Evolutionary conservation across 1,140 invertebrate genomes (phyloP).

Genomic region (Cotesia typhae): DNA sequence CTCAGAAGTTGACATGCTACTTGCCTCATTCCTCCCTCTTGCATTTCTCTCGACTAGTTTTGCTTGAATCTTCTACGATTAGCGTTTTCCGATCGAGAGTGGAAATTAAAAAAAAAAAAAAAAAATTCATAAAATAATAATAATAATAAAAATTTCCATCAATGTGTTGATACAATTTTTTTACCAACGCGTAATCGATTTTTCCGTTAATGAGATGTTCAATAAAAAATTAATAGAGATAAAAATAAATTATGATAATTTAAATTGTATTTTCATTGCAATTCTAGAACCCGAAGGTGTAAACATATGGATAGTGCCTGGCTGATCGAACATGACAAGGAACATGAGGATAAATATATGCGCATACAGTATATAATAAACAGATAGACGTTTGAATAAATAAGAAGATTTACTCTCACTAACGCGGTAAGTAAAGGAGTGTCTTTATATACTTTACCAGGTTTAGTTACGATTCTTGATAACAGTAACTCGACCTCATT

Average conservation of each 20-base stretch:
- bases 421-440: not conserved
- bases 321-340: too few species aligned
- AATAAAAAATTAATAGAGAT: too few species aligned
- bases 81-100: conserved; percentile 4
- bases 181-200: too few species aligned
- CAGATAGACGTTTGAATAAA: not conserved
- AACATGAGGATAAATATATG: not conserved
- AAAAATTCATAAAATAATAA: not conserved
- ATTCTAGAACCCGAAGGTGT: too few species aligned
- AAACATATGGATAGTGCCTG: too few species aligned
- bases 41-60: conserved; percentile 16
- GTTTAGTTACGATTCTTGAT: conserved; percentile 6
- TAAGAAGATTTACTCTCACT: conserved; percentile 23
- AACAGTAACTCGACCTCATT: conserved; percentile 21
- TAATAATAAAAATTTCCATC: too few species aligned
- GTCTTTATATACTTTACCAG: not conserved
- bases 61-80: not conserved
- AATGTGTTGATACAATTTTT: too few species aligned
- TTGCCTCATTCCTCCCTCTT: conserved; percentile 23
- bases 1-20: conserved; percentile 9
- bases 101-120: not conserved
- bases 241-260: too few species aligned
- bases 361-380: not conserved
- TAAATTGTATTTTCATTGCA: too few species aligned
- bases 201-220: too few species aligned